These are phyloP conservation scores for Mimumesa dahlbomi DNA, from an alignment of 2,888 invertebrate genomes.

Conservation along the genomic window DNA sequence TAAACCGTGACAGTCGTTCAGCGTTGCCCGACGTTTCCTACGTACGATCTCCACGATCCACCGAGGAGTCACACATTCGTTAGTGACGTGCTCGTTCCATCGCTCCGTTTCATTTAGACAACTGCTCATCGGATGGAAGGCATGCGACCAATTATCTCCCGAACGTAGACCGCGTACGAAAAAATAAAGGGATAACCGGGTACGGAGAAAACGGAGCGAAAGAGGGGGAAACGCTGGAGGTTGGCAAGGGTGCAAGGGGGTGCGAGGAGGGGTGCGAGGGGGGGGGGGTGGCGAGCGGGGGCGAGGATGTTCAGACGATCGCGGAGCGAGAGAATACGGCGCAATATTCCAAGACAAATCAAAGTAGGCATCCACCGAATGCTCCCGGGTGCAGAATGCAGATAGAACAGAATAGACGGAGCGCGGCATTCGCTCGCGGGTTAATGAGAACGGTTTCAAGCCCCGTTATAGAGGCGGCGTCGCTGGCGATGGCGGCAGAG, in stretches of 20 bases:
- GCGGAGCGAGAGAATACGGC: constrained; percentile 43
- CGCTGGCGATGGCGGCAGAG: constrained; percentile 37
- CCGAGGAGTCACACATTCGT: too few relatives aligned
- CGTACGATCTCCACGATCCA: too few relatives aligned
- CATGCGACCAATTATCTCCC: constrained; percentile 28
- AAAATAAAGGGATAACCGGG: constrained; percentile 6
- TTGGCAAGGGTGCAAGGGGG: constrained; percentile 1
- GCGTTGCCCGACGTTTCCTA: too few relatives aligned
- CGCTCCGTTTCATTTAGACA: constrained; percentile 21
- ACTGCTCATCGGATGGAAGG: constrained; percentile 17
- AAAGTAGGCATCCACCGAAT: constrained; percentile 73
- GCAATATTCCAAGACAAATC: constrained; percentile 72
- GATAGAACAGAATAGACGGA: constrained; percentile 73
- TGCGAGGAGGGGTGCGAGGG: too few relatives aligned
- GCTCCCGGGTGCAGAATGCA: constrained; percentile 70
- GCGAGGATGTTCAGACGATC: constrained; percentile 33
- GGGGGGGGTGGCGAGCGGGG: too few relatives aligned
- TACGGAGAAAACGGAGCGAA: not conserved
- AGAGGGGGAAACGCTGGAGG: constrained; percentile 4
- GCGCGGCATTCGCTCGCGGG: constrained; percentile 71
- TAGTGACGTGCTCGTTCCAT: not conserved
- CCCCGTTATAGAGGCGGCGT: constrained; percentile 66
- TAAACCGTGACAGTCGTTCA: too few relatives aligned
- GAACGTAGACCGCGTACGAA: not conserved
- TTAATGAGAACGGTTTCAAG: constrained; percentile 78